These are phyloP conservation scores for Amiota communis DNA, from an alignment of 2,888 invertebrate genomes.

Conservation along the genomic window DNA sequence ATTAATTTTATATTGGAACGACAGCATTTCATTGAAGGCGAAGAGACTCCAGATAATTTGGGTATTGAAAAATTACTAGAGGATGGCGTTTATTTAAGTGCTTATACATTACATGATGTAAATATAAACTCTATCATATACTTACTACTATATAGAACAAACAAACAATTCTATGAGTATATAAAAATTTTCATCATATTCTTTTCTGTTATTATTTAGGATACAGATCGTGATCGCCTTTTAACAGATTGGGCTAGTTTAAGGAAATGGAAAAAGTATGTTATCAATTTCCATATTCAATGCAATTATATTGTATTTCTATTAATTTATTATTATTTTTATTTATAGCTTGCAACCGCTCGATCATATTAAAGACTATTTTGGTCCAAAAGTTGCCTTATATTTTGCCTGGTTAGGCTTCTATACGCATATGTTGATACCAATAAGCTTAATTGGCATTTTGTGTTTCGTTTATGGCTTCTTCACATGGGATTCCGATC, in stretches of 20 bases:
- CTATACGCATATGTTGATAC: constrained; percentile 88
- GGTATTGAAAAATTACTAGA: constrained; percentile 81
- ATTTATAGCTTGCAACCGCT: constrained; percentile 77
- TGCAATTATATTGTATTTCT: no score
- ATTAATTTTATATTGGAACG: constrained; percentile 84
- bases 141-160: neutral
- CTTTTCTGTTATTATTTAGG: constrained; percentile 41
- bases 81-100: constrained; percentile 80
- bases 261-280: constrained; percentile 79
- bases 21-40: constrained; percentile 77
- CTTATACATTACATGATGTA: constrained; percentile 86
- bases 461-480: constrained; percentile 79
- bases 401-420: constrained; percentile 91
- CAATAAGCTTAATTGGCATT: constrained; percentile 80
- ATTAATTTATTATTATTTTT: neutral
- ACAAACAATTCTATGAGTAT: neutral
- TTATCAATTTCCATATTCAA: constrained; percentile 11
- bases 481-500: constrained; percentile 74
- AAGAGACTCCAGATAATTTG: constrained; percentile 72
- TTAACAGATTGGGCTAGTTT: constrained; percentile 82
- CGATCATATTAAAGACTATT: constrained; percentile 84
- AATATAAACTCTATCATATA: constrained; percentile 69
- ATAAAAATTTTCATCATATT: neutral
- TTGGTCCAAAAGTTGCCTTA: constrained; percentile 83
- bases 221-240: constrained; percentile 78